Base-by-base conservation (phyloP, 2,797 vertebrate genomes). In the Nannoperca obscura region DNA sequence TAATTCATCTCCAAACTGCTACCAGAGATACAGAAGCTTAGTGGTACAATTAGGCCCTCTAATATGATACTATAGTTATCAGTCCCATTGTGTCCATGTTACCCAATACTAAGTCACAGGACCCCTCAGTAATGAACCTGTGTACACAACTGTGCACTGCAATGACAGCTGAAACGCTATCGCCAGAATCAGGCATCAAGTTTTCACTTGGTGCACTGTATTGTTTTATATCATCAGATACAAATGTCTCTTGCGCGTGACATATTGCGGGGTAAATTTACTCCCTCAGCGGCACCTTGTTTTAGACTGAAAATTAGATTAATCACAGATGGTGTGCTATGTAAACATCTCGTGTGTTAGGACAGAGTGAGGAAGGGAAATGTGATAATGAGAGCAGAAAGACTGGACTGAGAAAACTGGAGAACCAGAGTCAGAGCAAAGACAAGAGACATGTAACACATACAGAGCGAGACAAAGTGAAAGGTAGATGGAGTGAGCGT, bases 191-290 rank as follows among this genome's bases (percentile, higher is more conserved):
- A 89, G 79, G 71, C 84, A 90, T 81, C 65, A 60, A 74, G 69
- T 74, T 88, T 86, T 87, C 79, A 80, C 69, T 55, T 80, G 76
- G 34, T 57, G 64, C 60, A 65, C 42, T 82, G 78, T 88, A 86
- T 91, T 87, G 76, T 85, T 91, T 91, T 87, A 91, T 86, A 85
- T 83, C 66, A 79, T 59, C 75, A 71, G 76, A 78, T 80, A 83
- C 61, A 74, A 63, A 80, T 86, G 77, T 72, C 83, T 86, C 65
- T 77, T 40, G 65, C 47, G 15, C 15, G 49, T 89, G 78, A 69
- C 76, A 77, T 70, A 65, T 70, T 84, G 66, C 70, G 49, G 77
- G 62, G 52, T 77, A 76, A 86, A 90, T 81, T 60, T 38, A 82
- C 87, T 88, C 82, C 73, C 80, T 54, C 42, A 44, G 77, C 15